These are phyloP conservation scores for Gryllus longicercus DNA, from an alignment of 2,888 invertebrate species.

Conservation along the genomic window DNA sequence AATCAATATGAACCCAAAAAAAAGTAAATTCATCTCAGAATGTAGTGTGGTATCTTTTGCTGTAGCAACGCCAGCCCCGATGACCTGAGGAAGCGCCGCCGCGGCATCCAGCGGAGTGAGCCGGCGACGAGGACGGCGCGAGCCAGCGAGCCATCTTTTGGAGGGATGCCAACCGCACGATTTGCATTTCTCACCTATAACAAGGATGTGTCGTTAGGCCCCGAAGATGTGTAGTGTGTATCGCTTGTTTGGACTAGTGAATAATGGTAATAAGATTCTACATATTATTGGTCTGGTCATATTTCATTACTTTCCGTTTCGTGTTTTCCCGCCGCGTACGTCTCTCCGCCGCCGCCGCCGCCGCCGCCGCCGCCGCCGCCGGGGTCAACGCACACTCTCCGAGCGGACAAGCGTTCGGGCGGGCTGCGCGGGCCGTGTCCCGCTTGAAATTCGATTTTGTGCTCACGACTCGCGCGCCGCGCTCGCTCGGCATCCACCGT, in stretches of 20 bases:
- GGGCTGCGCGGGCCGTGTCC: neutral
- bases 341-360: neutral
- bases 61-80: too few species aligned
- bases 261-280: constrained; percentile 17
- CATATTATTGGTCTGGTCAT: constrained; percentile 17
- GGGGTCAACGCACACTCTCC: neutral
- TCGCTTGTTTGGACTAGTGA: constrained; percentile 17
- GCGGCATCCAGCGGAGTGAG: too few species aligned
- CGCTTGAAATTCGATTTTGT: constrained; percentile 17
- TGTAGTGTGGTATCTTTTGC: too few species aligned
- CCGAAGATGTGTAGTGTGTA: constrained; percentile 2
- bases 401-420: neutral
- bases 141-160: neutral
- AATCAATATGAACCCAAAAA: too few species aligned
- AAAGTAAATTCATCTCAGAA: too few species aligned
- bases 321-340: neutral
- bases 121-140: neutral
- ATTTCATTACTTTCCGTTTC: constrained; percentile 1
- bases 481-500: neutral
- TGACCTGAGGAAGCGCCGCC: too few species aligned
- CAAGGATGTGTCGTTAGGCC: constrained; percentile 9
- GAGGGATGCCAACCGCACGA: constrained; percentile 9
- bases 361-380: neutral
- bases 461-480: neutral
- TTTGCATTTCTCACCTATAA: constrained; percentile 17